Evolutionary conservation across 1,140 invertebrate species (phyloP).

Genomic region (Procambarus clarkii): DNA sequence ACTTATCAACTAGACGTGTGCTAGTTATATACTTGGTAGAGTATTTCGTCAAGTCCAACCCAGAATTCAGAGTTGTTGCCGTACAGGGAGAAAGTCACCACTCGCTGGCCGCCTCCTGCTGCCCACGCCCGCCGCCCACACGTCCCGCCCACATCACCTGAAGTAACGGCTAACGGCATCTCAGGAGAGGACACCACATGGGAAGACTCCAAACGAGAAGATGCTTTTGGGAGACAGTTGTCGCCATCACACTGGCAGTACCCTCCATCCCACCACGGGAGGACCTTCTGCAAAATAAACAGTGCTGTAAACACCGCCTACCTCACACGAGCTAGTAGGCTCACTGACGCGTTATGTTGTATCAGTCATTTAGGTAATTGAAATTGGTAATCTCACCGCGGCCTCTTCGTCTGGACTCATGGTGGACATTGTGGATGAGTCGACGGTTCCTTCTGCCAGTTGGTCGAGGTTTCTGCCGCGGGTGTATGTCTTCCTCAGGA

Average conservation of each 20-base stretch:
- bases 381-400: background rate
- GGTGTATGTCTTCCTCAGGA: too few species aligned
- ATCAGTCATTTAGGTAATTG: background rate
- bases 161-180: background rate
- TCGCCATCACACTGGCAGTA: background rate
- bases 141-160: slow-evolving; percentile 24
- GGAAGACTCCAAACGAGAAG: background rate
- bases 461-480: too few species aligned
- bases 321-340: too few species aligned
- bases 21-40: slow-evolving; percentile 4
- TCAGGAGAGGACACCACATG: background rate
- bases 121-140: slow-evolving; percentile 45
- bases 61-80: slow-evolving; percentile 45
- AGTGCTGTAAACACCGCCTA: too few species aligned
- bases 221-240: background rate
- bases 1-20: background rate
- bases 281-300: background rate
- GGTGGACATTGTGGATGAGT: too few species aligned
- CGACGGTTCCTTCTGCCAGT: too few species aligned
- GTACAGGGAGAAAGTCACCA: slow-evolving; percentile 28
- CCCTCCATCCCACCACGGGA: background rate
- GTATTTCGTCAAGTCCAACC: slow-evolving; percentile 21
- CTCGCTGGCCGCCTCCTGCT: slow-evolving; percentile 24
- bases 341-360: background rate
- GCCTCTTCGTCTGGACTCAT: background rate